phyloP scores from a whole-genome alignment of 53 echinoderm and acorn worm species.

The Zoroaster sp. region DNA sequence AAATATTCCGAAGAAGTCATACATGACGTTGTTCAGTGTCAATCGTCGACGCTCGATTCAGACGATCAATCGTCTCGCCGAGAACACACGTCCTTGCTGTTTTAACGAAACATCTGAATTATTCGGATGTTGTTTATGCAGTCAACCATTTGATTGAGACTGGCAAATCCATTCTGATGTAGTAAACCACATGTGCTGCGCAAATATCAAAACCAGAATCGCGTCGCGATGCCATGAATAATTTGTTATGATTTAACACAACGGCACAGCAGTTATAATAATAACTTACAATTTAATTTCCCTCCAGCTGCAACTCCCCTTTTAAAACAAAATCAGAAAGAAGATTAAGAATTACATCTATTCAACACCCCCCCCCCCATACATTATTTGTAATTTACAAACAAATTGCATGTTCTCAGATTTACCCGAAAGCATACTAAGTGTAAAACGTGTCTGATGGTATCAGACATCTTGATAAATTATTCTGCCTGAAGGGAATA shows the following conservation, averaged over 20 bases:
- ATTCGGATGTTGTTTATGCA: constrained; percentile 26
- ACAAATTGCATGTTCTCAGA: too few species aligned
- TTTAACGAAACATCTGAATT: neutral
- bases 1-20: constrained; percentile 27
- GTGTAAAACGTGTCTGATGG: too few species aligned
- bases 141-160: neutral
- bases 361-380: too few species aligned
- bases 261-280: neutral
- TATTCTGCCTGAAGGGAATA: too few species aligned
- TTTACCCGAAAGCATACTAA: too few species aligned
- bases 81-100: neutral
- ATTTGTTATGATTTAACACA: neutral
- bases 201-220: neutral
- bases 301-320: too few species aligned
- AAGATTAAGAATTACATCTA: too few species aligned
- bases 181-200: neutral
- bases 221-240: neutral
- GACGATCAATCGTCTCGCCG: neutral
- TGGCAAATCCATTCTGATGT: neutral
- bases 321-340: too few species aligned
- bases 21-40: constrained; percentile 24
- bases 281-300: neutral
- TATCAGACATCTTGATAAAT: too few species aligned
- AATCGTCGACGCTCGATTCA: neutral
- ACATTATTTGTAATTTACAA: too few species aligned